phyloP scores from a whole-genome alignment of 2,797 vertebrate genomes.

The Pelochelys cantorii region DNA sequence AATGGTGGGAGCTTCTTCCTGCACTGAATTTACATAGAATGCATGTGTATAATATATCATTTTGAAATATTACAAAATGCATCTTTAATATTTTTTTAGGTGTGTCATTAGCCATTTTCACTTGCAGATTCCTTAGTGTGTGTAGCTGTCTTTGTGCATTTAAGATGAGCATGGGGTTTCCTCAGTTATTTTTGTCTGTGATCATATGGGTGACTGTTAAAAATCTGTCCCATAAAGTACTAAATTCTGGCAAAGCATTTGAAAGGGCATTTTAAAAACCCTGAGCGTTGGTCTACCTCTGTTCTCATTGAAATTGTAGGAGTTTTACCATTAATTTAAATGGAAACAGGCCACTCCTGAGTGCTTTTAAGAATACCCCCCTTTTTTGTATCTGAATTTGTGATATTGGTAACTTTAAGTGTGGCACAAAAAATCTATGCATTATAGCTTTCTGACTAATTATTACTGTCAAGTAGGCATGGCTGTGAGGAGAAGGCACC shows the following conservation, averaged over 20 bases:
- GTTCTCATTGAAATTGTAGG: too few species aligned
- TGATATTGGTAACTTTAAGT: background rate
- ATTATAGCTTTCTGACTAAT: background rate
- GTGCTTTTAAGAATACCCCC: background rate
- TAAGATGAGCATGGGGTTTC: too few species aligned
- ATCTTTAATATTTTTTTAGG: slow-evolving; percentile 35
- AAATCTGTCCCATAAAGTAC: background rate
- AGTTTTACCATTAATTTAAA: background rate
- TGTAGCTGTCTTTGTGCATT: background rate
- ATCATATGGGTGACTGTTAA: too few species aligned
- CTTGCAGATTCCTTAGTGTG: background rate
- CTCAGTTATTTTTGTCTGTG: background rate
- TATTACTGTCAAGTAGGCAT: background rate
- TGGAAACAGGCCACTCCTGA: background rate
- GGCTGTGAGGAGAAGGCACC: background rate
- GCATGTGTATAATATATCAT: background rate
- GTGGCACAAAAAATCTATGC: background rate
- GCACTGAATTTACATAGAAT: background rate
- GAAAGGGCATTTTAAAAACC: background rate
- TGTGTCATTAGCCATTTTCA: slow-evolving; percentile 25
- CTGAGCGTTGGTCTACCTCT: background rate
- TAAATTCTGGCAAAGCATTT: background rate
- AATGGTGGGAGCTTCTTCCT: background rate
- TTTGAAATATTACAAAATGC: slow-evolving; percentile 39
- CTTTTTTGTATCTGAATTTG: background rate